These are phyloP conservation scores for Crotophaga sulcirostris DNA, from an alignment of 2,113 vertebrate genomes.

Conservation along the genomic window DNA sequence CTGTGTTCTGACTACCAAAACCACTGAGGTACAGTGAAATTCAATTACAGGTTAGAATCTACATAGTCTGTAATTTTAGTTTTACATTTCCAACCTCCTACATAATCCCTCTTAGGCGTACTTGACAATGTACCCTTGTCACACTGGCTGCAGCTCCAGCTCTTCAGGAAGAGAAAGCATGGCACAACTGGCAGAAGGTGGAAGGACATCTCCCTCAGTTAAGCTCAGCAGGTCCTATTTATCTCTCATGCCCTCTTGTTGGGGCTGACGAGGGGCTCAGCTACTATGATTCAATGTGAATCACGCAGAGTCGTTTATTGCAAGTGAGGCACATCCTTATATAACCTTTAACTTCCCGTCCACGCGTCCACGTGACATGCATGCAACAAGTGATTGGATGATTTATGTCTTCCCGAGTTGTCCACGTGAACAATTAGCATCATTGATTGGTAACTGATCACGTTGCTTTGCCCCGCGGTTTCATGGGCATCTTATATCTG, in stretches of 20 bases:
- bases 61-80: background rate
- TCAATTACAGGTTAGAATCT: background rate
- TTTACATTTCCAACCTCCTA: background rate
- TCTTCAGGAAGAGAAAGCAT: background rate
- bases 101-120: background rate
- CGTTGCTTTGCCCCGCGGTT: no score
- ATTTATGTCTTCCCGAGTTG: no score
- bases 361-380: no score
- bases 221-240: background rate
- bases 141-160: background rate
- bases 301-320: no score
- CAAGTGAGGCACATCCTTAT: no score
- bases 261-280: no score
- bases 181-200: background rate
- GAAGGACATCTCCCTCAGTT: background rate
- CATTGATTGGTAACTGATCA: no score
- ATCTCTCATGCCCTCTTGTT: background rate
- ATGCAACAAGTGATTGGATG: no score
- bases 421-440: no score
- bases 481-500: no score
- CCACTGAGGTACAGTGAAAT: background rate
- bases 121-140: background rate
- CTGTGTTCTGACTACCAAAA: background rate
- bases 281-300: no score
- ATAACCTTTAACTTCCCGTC: no score